Evolutionary conservation across 1,140 invertebrate species (phyloP), one percentile per base, ranked within the genome.

Genomic region (Tachypleus tridentatus): DNA sequence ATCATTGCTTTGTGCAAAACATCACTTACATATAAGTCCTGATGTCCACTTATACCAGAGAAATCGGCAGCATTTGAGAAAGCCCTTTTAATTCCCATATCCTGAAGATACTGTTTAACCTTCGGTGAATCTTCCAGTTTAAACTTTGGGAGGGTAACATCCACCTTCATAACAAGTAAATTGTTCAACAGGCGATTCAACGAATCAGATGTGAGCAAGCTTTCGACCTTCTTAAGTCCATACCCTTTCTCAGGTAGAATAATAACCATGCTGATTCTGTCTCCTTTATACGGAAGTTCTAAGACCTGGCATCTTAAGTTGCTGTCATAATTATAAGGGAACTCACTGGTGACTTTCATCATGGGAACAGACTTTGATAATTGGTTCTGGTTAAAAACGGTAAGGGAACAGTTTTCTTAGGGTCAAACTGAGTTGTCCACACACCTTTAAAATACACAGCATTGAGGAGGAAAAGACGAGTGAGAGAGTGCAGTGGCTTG

Each of bases 381-480:
- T 4, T 74, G 72, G 0, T 77, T 67, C 10, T 62, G 61, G 8
- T 72, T 65, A 58, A 67, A 61, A 80, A 79, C 8, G 63, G 63
- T 29, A 69, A 61, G 52, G 65, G 61, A 64, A 75, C 80, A 0
- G 86, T 90, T 9, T 72, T 69, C 3, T 74, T 73, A 0, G 73
- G 69, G 5, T 83, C 75, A 70, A 91, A 91, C 58, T 84, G 80
- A n/a, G 79, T 77, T 52, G 86, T 80, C 88, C 88, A 91, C 60
- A 82, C 80, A 9, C 83, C 87, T 70, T 84, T 87, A 63, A 91
- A 91, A 67, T 90, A 90, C 4, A 90, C 74, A 0, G 87, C 86
- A 69, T 86, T 88, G 6, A 87, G 86, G n/a, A 90, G 73, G 11
- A 89, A 80, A 9, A 87, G 74, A 48, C 76, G 80, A 0, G 86